Conservation (phyloP, 92 coral and sea anemone genomes). For the Bergia puertoricense region DNA sequence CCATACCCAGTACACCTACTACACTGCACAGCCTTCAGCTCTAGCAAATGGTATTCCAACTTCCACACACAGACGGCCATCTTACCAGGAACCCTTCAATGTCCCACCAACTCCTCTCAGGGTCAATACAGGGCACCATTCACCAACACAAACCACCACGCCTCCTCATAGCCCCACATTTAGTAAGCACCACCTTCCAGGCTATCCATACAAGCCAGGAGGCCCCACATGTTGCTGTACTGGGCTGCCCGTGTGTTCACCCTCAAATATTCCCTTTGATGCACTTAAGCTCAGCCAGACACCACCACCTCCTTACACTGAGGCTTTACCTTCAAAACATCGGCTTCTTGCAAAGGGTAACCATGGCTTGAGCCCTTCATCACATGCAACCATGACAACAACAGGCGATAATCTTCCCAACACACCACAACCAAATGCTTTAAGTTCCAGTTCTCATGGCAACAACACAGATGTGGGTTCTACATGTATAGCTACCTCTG, state of each 20-base stretch:
- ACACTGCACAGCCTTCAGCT: not conserved
- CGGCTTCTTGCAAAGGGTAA: constrained; percentile 54
- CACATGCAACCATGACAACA: not conserved
- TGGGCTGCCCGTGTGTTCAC: constrained; percentile 26
- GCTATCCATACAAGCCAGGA: constrained; percentile 28
- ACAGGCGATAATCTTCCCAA: not conserved
- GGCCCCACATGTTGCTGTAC: not conserved
- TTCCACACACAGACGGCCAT: not conserved
- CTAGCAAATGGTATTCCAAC: not conserved
- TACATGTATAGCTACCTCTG: not conserved
- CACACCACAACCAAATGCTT: not conserved
- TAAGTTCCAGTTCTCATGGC: not conserved
- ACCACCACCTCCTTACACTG: constrained; percentile 86
- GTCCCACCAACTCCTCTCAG: constrained; percentile 62
- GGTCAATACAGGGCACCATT: constrained; percentile 26
- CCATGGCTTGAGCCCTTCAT: not conserved
- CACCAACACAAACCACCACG: constrained; percentile 39
- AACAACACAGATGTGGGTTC: not conserved
- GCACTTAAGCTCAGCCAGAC: constrained; percentile 48
- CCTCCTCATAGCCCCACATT: constrained; percentile 55
- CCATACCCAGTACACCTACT: not conserved
- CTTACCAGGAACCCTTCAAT: not conserved
- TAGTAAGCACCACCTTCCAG: constrained; percentile 39
- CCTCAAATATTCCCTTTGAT: constrained; percentile 55
- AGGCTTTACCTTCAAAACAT: constrained; percentile 61